A percentile compares a stretch with the other conserved stretches of the same genome.
These are phyloP conservation scores for western clawed frog (Xenopus tropicalis) DNA, from an alignment of 2,113 vertebrate genomes.

Conservation along the genomic window UCB_Xtro_10.0 CM004450.2:50133501-50134000, in stretches of 20 bases:
- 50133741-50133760: slow-evolving; percentile 36
- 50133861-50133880: too few relatives aligned
- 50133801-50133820: slow-evolving; percentile 17
- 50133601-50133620: slow-evolving; percentile 38
- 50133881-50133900: too few relatives aligned
- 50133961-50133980: too few relatives aligned
- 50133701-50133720: slow-evolving; percentile 33
- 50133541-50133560: slow-evolving; percentile 30
- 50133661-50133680: slow-evolving; percentile 35
- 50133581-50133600: slow-evolving; percentile 38
- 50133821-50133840: too few relatives aligned
- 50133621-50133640: slow-evolving; percentile 35
- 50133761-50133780: slow-evolving; percentile 26
- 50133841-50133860: too few relatives aligned
- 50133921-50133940: too few relatives aligned
- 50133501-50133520: slow-evolving; percentile 32
- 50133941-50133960: too few relatives aligned
- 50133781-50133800: slow-evolving; percentile 18
- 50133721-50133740: slow-evolving; percentile 31
- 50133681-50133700: slow-evolving; percentile 40
- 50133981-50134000: too few relatives aligned
- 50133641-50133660: slow-evolving; percentile 32
- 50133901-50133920: too few relatives aligned
- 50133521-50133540: slow-evolving; percentile 29
- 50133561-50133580: slow-evolving; percentile 37